Evolutionary conservation across 2,888 invertebrate species (phyloP), one percentile per base, ranked within the genome.

Genomic region (Acanthosepion pharaonis): DNA sequence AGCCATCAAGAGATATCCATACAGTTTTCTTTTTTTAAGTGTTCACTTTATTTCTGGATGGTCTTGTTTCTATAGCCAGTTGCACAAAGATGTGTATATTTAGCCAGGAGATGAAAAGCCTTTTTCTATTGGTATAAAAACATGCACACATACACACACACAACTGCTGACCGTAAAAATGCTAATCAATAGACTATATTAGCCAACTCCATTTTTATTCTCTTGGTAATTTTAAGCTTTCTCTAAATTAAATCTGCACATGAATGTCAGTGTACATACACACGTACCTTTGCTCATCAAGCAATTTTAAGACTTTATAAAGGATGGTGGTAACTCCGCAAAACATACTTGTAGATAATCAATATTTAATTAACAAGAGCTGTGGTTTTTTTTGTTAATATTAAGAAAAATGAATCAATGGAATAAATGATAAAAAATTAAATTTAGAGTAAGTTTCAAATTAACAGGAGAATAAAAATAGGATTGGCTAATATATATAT

Each of bases 101-200:
- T 78, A 78, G 78, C n/a, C 11, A 0, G n/a, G 18, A n/a, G n/a
- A n/a, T 78, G 59, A 59, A 59, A 59, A 59, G 59, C 33, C 33
- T 78, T 78, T 78, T 78, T 78, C 78, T 78, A 33, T 78, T 78
- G n/a, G n/a, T n/a, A 78, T 78, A 33, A 78, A 78, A 78, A 78
- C 9, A 78, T 4, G n/a, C n/a, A 55, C 15, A 78, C 9, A 78
- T 4, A 11, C n/a, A 55, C 15, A 55, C 20, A 59, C 20, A 59
- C 6, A 6, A 20, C 59, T 59, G n/a, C 78, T 33, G 78, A 78
- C 78, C 78, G 33, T 33, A 78, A 78, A 59, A 78, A 78, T 78
- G 78, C 78, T n/a, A 78, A 78, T 78, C 78, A 78, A 78, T 78
- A 78, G 78, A 78, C n/a, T 78, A 78, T n/a, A 78, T n/a, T 78